Percentiles rank a stretch among this genome's conserved stretches.
Conservation (phyloP, 1,140 invertebrate genomes). For the Meloidogyne floridensis region DNA sequence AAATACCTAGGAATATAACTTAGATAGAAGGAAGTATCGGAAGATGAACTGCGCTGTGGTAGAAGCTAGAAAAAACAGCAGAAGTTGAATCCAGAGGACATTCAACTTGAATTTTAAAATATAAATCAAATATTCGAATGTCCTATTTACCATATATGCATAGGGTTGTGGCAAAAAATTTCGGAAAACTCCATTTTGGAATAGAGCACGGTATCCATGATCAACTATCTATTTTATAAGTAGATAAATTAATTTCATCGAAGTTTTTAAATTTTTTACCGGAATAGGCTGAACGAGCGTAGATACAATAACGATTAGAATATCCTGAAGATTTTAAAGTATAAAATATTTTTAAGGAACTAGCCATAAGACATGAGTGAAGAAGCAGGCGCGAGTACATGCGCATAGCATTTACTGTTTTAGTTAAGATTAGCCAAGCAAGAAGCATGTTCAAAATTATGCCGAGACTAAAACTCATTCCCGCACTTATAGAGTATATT, state of each 20-base stretch:
- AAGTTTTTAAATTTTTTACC: neutral
- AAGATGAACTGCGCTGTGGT: constrained; percentile 31
- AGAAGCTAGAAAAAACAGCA: constrained; percentile 30
- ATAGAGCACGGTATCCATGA: constrained; percentile 27
- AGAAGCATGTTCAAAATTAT: constrained; percentile 23
- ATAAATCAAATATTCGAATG: neutral
- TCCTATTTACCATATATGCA: constrained; percentile 23
- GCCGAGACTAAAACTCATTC: constrained; percentile 16
- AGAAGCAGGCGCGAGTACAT: constrained; percentile 22
- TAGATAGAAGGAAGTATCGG: constrained; percentile 24
- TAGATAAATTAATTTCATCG: neutral
- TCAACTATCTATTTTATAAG: constrained; percentile 12
- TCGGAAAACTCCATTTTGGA: constrained; percentile 29
- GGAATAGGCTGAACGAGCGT: constrained; percentile 27
- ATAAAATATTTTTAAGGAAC: neutral
- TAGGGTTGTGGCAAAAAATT: constrained; percentile 28
- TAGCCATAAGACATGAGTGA: constrained; percentile 30
- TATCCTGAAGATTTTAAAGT: neutral
- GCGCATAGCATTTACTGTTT: constrained; percentile 33
- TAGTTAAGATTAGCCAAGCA: constrained; percentile 12
- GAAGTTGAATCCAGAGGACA: constrained; percentile 28
- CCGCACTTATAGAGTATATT: constrained; percentile 19
- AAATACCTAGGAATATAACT: neutral
- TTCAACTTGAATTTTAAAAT: constrained; percentile 17
- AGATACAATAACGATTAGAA: constrained; percentile 24